These are phyloP conservation scores for Eupithecia centaureata DNA, from an alignment of 2,888 invertebrate species.

Conservation along the genomic window DNA sequence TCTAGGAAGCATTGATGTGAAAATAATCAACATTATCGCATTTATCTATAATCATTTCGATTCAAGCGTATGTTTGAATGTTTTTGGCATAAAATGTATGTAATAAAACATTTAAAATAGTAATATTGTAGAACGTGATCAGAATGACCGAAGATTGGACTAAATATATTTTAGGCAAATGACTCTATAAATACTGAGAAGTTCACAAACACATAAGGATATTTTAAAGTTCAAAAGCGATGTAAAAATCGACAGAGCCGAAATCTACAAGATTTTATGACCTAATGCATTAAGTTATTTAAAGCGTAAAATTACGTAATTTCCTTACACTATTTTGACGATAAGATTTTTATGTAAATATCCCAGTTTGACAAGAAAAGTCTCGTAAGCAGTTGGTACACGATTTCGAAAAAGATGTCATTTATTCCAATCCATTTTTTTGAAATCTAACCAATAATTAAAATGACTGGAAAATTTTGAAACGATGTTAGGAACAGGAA, in stretches of 20 bases:
- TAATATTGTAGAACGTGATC: no score
- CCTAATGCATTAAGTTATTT: constrained; percentile 9
- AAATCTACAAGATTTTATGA: constrained; percentile 16
- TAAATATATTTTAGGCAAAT: background rate
- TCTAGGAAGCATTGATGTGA: background rate
- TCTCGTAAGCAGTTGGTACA: background rate
- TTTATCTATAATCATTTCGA: background rate
- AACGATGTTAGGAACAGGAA: constrained; percentile 19
- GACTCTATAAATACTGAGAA: no score
- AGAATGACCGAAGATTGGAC: background rate
- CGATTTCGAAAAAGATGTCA: background rate
- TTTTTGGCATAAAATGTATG: no score
- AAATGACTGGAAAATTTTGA: background rate
- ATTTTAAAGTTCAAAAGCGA: background rate
- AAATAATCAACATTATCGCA: background rate
- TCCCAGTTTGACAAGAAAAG: background rate
- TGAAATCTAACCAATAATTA: background rate
- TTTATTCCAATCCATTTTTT: background rate
- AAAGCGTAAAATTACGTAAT: constrained; percentile 25
- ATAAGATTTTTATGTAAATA: constrained; percentile 4
- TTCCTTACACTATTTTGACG: constrained; percentile 26
- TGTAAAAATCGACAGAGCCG: background rate
- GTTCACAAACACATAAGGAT: background rate
- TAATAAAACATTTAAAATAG: no score
- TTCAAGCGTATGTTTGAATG: no score